Percentiles rank a stretch among this genome's conserved stretches.
Evolutionary conservation across 2,113 vertebrate genomes (phyloP).

Genomic region (Pseudorasbora parva): DNA sequence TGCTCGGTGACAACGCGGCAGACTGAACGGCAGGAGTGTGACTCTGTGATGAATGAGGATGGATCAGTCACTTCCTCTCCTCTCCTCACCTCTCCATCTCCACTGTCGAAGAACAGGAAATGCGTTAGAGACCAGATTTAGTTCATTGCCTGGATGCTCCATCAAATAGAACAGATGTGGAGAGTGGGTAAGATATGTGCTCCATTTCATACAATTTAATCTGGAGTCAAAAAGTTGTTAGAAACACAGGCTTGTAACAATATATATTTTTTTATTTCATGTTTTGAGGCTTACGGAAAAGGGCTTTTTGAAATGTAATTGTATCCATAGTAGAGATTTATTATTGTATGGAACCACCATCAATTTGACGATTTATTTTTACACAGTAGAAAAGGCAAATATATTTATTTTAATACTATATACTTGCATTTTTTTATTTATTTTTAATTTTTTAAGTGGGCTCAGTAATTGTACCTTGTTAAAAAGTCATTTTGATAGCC

Average conservation of each 20-base stretch:
- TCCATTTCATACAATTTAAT: slow-evolving; percentile 31
- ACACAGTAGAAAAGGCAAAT: neutral
- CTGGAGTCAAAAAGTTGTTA: slow-evolving; percentile 15
- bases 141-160: slow-evolving; percentile 17
- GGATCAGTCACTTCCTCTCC: slow-evolving; percentile 44
- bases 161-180: slow-evolving; percentile 14
- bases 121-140: slow-evolving; percentile 8
- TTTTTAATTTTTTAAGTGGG: neutral
- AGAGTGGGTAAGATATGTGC: neutral
- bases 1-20: neutral
- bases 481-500: neutral
- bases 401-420: neutral
- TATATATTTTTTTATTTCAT: neutral
- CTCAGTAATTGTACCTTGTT: neutral
- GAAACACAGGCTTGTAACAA: neutral
- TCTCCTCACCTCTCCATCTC: slow-evolving; percentile 31
- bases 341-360: neutral
- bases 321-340: neutral
- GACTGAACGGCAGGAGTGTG: neutral
- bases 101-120: slow-evolving; percentile 19
- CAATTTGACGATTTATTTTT: neutral
- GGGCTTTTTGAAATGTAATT: neutral
- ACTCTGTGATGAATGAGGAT: slow-evolving; percentile 47
- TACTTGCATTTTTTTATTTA: neutral
- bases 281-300: slow-evolving; percentile 3